Conservation (phyloP, 2,888 invertebrate species). For the Tineola bisselliella region DNA sequence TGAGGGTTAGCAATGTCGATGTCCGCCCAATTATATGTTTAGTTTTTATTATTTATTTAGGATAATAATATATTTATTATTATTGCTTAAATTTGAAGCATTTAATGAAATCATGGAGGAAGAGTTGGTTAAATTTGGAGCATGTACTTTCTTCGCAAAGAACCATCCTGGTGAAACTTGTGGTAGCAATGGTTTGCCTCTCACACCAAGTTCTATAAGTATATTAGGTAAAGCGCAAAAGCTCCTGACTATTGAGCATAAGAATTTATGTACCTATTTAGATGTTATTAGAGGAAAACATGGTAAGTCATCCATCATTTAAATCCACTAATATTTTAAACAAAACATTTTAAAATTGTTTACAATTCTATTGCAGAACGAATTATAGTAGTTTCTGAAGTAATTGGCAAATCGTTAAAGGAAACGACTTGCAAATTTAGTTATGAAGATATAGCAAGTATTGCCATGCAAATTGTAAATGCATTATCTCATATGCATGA, state of each 20-base stretch:
- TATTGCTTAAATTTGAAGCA: background rate
- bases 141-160: slow-evolving; percentile 90
- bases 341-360: background rate
- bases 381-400: slow-evolving; percentile 85
- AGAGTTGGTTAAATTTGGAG: slow-evolving; percentile 72
- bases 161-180: slow-evolving; percentile 90
- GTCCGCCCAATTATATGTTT: background rate
- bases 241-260: slow-evolving; percentile 80
- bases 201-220: slow-evolving; percentile 96
- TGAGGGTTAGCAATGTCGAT: no score
- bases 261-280: slow-evolving; percentile 87
- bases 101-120: slow-evolving; percentile 24
- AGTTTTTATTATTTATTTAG: background rate
- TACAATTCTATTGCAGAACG: slow-evolving; percentile 67
- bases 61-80: background rate
- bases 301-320: slow-evolving; percentile 67
- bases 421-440: slow-evolving; percentile 55
- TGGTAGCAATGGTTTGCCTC: slow-evolving; percentile 94
- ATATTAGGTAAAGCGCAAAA: slow-evolving; percentile 90
- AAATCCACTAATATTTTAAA: slow-evolving; percentile 15
- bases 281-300: slow-evolving; percentile 94
- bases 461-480: slow-evolving; percentile 77
- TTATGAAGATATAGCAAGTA: slow-evolving; percentile 64
- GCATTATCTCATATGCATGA: slow-evolving; percentile 79
- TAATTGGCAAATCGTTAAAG: slow-evolving; percentile 73